A percentile compares a stretch with the other conserved stretches of the same genome.
Evolutionary conservation across 2,888 invertebrate genomes (phyloP).

Genomic region (Hyppa rectilinea): DNA sequence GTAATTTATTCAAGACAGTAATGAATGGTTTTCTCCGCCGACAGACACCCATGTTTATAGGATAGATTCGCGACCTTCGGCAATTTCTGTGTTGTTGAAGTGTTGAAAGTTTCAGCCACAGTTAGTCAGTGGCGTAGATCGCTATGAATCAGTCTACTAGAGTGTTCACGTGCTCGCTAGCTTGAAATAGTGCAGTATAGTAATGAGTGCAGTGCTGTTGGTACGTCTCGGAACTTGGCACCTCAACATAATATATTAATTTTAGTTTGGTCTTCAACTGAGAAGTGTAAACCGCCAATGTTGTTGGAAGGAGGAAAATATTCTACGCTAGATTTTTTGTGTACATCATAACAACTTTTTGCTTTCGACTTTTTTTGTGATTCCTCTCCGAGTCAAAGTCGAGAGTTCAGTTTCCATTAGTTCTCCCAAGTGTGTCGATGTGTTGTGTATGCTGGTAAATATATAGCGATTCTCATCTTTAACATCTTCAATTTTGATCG

Average conservation of each 20-base stretch:
- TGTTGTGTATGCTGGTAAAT: slow-evolving; percentile 33
- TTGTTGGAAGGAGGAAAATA: slow-evolving; percentile 57
- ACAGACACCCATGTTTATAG: slow-evolving; percentile 59
- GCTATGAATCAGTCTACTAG: slow-evolving; percentile 85
- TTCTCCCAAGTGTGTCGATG: slow-evolving; percentile 32
- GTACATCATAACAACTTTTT: slow-evolving; percentile 42
- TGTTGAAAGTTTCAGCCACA: slow-evolving; percentile 82
- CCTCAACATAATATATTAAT: slow-evolving; percentile 67
- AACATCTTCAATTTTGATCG: slow-evolving; percentile 30
- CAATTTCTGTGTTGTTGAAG: slow-evolving; percentile 83
- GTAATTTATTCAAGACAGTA: slow-evolving; percentile 58
- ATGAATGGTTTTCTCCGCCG: slow-evolving; percentile 57
- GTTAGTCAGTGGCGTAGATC: slow-evolving; percentile 72
- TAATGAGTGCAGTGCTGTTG: slow-evolving; percentile 77
- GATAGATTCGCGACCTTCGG: slow-evolving; percentile 78
- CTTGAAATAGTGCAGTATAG: slow-evolving; percentile 83
- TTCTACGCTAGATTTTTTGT: slow-evolving; percentile 40
- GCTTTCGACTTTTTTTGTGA: slow-evolving; percentile 63
- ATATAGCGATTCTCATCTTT: not conserved
- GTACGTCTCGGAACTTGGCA: slow-evolving; percentile 79
- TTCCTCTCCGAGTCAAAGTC: slow-evolving; percentile 33
- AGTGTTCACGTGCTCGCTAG: slow-evolving; percentile 75
- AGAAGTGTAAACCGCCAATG: slow-evolving; percentile 39
- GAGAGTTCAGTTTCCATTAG: slow-evolving; percentile 36
- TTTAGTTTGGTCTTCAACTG: slow-evolving; percentile 65